Conservation (phyloP, 1,140 invertebrate genomes). For the Hycleus phaleratus region DNA sequence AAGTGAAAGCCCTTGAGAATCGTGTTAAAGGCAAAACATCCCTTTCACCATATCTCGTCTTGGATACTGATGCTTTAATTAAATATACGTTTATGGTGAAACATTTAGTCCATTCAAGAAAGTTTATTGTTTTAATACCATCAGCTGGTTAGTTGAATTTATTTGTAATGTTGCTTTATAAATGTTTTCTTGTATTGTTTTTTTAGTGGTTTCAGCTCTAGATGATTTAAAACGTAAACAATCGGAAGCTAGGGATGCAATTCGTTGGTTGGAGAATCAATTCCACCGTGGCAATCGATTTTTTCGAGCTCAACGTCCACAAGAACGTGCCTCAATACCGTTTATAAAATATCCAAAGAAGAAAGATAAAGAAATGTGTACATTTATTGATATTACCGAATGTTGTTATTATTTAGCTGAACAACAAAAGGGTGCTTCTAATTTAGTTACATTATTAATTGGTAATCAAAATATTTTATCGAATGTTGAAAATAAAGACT, state of each 20-base stretch:
- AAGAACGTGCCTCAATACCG: constrained; percentile 65
- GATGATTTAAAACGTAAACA: constrained; percentile 77
- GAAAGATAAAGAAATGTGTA: constrained; percentile 60
- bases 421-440: constrained; percentile 48
- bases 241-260: constrained; percentile 74
- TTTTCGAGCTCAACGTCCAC: constrained; percentile 68
- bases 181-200: constrained; percentile 10
- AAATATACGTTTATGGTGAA: constrained; percentile 67
- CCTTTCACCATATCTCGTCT: constrained; percentile 67
- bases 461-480: constrained; percentile 41
- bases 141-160: constrained; percentile 52
- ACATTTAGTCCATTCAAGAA: constrained; percentile 64
- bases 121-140: constrained; percentile 75
- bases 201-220: constrained; percentile 75
- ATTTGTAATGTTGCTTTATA: background rate
- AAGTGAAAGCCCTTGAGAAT: constrained; percentile 52
- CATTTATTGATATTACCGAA: constrained; percentile 61
- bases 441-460: constrained; percentile 52
- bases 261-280: constrained; percentile 83
- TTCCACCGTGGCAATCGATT: constrained; percentile 77
- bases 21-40: constrained; percentile 37
- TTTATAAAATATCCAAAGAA: constrained; percentile 66
- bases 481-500: constrained; percentile 34
- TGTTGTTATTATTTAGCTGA: constrained; percentile 61
- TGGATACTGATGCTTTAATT: constrained; percentile 63